Conservation (phyloP, 2,113 vertebrate species). For the Caranx ignobilis region DNA sequence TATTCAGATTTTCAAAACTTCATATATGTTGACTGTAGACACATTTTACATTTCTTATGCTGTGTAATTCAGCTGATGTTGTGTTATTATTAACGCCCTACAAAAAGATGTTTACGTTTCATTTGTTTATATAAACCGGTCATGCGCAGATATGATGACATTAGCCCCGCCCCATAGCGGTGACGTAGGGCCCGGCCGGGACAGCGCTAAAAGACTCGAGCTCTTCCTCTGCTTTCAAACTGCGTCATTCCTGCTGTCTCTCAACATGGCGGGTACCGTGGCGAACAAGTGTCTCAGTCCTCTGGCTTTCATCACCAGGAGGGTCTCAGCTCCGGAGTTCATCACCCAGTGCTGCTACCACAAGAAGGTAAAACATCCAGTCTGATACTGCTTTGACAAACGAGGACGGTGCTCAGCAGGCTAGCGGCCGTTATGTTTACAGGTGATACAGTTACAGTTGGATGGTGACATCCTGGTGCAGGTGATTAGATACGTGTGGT, state of each 20-base stretch:
- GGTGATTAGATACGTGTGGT: neutral
- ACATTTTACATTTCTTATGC: no score
- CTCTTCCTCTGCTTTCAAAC: neutral
- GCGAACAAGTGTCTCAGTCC: conserved; percentile 73
- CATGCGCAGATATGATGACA: conserved; percentile 43
- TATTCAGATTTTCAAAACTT: no score
- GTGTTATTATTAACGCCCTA: no score
- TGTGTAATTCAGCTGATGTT: no score
- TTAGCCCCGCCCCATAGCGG: neutral
- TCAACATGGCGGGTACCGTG: conserved; percentile 72
- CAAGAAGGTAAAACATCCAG: conserved; percentile 73
- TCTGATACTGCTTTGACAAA: neutral
- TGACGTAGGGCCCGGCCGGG: neutral
- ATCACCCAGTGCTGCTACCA: conserved; percentile 76
- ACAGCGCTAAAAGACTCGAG: neutral
- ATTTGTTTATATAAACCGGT: neutral
- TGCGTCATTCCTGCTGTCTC: conserved; percentile 56
- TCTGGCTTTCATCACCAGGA: conserved; percentile 68
- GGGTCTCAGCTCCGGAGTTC: conserved; percentile 75
- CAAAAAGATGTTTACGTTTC: no score
- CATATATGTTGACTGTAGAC: no score
- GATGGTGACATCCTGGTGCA: neutral
- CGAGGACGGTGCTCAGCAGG: no score
- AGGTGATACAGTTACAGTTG: neutral
- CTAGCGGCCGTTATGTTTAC: conserved; percentile 42